These are phyloP conservation scores for Alosa sapidissima DNA, from an alignment of 2,797 vertebrate species.

Conservation along the genomic window DNA sequence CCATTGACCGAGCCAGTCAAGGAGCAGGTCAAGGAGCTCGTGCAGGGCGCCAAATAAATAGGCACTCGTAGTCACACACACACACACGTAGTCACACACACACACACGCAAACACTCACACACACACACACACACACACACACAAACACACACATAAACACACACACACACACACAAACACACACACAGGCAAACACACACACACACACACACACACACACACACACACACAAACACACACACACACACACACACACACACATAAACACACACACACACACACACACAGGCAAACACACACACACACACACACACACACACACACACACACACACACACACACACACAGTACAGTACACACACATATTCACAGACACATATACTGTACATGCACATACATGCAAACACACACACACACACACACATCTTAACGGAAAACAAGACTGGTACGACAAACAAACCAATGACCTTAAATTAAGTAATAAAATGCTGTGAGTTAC, in stretches of 20 bases:
- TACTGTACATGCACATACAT: background rate
- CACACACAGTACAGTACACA: background rate
- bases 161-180: background rate
- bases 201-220: background rate
- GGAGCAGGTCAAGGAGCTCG: slow-evolving; percentile 65
- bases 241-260: background rate
- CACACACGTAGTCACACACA: background rate
- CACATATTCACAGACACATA: background rate
- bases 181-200: background rate
- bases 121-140: background rate
- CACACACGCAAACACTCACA: background rate
- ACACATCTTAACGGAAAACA: background rate
- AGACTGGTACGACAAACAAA: too few relatives aligned
- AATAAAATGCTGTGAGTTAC: too few relatives aligned
- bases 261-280: background rate
- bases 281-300: background rate
- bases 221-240: background rate
- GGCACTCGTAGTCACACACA: background rate
- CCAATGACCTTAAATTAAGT: too few relatives aligned
- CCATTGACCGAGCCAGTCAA: slow-evolving; percentile 69
- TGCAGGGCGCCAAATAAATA: slow-evolving; percentile 47
- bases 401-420: background rate
- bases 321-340: background rate
- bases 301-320: background rate
- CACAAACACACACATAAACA: background rate